Conservation (phyloP, 2,113 vertebrate species). For the mouse (Mus musculus) region DNA sequence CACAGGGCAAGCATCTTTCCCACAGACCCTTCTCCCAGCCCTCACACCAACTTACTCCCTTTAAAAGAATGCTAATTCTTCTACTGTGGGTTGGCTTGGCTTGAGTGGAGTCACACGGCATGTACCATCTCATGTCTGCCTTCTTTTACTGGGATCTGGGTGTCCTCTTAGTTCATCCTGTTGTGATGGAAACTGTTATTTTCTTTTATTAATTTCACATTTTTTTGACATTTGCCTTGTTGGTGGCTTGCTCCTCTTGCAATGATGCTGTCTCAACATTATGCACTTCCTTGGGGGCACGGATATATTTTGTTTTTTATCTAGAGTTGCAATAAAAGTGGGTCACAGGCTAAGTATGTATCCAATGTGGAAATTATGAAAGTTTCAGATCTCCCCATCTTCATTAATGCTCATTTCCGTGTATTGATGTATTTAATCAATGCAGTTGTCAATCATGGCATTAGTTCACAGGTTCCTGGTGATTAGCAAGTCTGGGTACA, state of each 20-base stretch:
- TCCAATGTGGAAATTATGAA: not conserved
- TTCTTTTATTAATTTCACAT: constrained; percentile 5
- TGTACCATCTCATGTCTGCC: not conserved
- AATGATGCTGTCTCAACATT: not conserved
- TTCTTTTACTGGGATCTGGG: not conserved
- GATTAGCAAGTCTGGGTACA: not conserved
- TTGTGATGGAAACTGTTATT: constrained; percentile 4
- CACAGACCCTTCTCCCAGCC: not conserved
- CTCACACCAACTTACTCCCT: not conserved
- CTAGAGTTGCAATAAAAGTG: not conserved
- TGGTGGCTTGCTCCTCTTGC: constrained; percentile 24
- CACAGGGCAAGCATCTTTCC: not conserved
- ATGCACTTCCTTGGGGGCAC: not conserved
- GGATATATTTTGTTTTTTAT: not conserved
- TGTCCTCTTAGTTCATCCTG: not conserved
- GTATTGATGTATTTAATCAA: not conserved
- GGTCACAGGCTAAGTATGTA: not conserved
- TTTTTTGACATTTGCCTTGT: constrained; percentile 27
- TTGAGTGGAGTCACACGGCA: not conserved
- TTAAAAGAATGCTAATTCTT: not conserved
- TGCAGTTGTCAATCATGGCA: not conserved
- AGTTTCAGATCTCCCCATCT: not conserved
- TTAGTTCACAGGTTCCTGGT: constrained; percentile 33
- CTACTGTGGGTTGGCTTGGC: not conserved
- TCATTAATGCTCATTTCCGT: not conserved